Base-by-base conservation (phyloP, 2,113 vertebrate genomes). In the Odocoileus hemionus region DNA sequence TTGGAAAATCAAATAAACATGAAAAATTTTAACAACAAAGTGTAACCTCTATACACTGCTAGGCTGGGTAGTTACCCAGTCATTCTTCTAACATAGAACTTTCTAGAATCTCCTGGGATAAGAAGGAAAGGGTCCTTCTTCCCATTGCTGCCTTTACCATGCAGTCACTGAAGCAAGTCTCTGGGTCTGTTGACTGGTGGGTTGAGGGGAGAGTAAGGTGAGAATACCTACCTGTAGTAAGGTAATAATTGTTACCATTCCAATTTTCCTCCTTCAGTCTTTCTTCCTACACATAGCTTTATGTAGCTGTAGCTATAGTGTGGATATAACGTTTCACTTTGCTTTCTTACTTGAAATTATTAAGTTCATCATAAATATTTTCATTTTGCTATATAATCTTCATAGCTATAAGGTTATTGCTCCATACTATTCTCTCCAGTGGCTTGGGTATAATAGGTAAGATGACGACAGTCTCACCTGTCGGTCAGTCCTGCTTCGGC, bases 21-120 rank as follows among this genome's bases (percentile, higher is more conserved):
- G 30, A 78, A 25, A 57, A 33, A 64, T 1, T 25, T 15, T 12
- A 21, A 54, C 26, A 61, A 92, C 54, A 54, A 91, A 93, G 30
- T 17, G 50, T 30, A 50, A 58, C 50, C 23, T 43, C 2, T 78
- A 28, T 14, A 33, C 8, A 45, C 25, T 36, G 50, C 15, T 50
- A 45, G 43, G 16, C 67, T 83, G 30, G 28, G 26, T 43, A 64
- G 17, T 17, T 23, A 57, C 45, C 19, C 15, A 3, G 25, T 96
- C 50, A 28, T 28, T 54, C n/a, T 6, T 36, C 26, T 47, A 7
- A 82, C 5, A 2, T 2, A 3, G 30, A 43, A 78, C 43, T 15
- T 96, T 87, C 87, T 89, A 91, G 70, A 89, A 92, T 79, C 43
- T 94, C 88, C 90, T 74, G 55, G 25, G 21, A 43, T 30, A 36